A percentile compares a stretch with the other conserved stretches of the same genome.
Conservation (phyloP, 2,888 invertebrate genomes). For the Papilio elwesi region DNA sequence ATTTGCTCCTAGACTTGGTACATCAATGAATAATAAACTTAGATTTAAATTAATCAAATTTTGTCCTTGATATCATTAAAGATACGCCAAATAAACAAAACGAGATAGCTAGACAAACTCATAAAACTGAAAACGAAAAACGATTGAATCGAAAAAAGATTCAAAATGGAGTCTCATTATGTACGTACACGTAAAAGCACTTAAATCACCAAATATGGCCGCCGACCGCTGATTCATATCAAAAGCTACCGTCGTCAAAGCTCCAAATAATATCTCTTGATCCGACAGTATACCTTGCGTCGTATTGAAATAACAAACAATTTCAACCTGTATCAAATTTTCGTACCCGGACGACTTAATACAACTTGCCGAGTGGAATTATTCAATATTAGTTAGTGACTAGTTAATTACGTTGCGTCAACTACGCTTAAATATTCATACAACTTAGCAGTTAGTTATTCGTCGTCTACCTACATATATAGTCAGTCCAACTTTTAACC, state of each 20-base stretch:
- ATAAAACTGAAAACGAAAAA: too few relatives aligned
- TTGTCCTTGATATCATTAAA: too few relatives aligned
- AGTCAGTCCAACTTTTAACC: too few relatives aligned
- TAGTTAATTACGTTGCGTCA: constrained; percentile 22
- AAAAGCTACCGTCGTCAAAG: constrained; percentile 14
- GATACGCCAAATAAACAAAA: too few relatives aligned
- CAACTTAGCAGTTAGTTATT: constrained; percentile 2
- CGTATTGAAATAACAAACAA: constrained; percentile 21
- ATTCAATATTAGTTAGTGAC: constrained; percentile 23
- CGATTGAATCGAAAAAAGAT: neutral
- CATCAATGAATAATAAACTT: too few relatives aligned
- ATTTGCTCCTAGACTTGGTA: too few relatives aligned
- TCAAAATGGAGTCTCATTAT: constrained; percentile 8
- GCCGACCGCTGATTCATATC: neutral
- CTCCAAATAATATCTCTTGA: constrained; percentile 9
- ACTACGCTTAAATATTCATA: constrained; percentile 17
- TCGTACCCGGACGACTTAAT: constrained; percentile 13
- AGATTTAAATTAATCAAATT: too few relatives aligned
- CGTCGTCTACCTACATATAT: neutral
- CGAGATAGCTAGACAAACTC: too few relatives aligned
- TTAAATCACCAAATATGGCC: constrained; percentile 13
- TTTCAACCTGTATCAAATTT: constrained; percentile 24
- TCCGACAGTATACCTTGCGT: neutral
- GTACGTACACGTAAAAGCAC: constrained; percentile 11
- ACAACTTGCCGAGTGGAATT: constrained; percentile 21